These are phyloP conservation scores for Elmis aenea DNA, from an alignment of 2,888 invertebrate genomes.

Conservation along the genomic window DNA sequence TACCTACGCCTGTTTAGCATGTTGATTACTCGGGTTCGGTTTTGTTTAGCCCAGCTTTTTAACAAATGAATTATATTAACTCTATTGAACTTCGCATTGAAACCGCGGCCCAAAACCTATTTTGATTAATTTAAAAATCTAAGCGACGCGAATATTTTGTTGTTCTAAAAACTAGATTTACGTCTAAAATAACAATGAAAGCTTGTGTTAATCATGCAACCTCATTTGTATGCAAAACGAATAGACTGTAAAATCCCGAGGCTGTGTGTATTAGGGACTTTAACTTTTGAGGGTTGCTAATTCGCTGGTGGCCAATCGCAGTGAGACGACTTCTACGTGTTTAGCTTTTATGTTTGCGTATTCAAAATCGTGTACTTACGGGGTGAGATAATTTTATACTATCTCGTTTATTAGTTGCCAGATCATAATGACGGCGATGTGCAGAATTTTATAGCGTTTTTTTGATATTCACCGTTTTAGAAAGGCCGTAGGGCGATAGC, in stretches of 20 bases:
- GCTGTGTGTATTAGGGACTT: constrained; percentile 20
- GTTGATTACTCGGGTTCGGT: constrained; percentile 15
- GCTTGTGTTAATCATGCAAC: constrained; percentile 19
- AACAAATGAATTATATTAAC: too few relatives aligned
- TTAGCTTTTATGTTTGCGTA: constrained; percentile 19
- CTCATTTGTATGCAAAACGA: constrained; percentile 21
- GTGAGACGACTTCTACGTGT: constrained; percentile 19
- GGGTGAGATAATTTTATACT: constrained; percentile 13
- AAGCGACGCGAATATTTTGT: too few relatives aligned
- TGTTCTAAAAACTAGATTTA: constrained; percentile 14
- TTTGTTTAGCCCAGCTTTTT: constrained; percentile 12
- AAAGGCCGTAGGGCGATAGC: too few relatives aligned
- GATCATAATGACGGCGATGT: constrained; percentile 6
- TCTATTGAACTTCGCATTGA: too few relatives aligned
- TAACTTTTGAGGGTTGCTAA: constrained; percentile 21
- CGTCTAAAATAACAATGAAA: constrained; percentile 18
- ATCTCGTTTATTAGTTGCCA: constrained; percentile 11
- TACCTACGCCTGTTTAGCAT: constrained; percentile 18
- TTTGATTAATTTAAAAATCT: too few relatives aligned
- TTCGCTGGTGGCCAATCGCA: constrained; percentile 19
- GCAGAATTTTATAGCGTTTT: constrained; percentile 12
- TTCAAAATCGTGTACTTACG: constrained; percentile 15
- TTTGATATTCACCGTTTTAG: constrained; percentile 5
- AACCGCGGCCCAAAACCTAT: too few relatives aligned
- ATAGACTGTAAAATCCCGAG: constrained; percentile 20